phyloP scores from a whole-genome alignment of 2,888 invertebrate genomes.

The Thymelicus acteon region DNA sequence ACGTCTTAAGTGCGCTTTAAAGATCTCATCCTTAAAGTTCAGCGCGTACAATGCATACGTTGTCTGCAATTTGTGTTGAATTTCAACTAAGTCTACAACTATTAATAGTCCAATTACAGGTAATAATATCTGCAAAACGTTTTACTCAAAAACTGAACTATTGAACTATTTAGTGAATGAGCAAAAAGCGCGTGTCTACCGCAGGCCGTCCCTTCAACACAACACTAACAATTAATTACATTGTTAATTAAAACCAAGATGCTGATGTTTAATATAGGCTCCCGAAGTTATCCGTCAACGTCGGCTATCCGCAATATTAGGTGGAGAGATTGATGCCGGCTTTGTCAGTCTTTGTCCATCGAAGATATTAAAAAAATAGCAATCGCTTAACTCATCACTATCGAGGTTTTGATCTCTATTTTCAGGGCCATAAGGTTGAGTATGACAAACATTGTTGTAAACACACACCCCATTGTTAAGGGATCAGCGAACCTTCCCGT shows the following conservation, averaged over 20 bases:
- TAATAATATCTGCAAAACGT: neutral
- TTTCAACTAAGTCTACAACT: neutral
- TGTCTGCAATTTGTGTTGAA: too few species aligned
- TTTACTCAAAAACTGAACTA: too few species aligned
- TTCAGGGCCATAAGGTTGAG: neutral
- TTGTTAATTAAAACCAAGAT: slow-evolving; percentile 32
- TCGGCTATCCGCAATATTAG: slow-evolving; percentile 24
- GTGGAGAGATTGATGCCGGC: slow-evolving; percentile 34
- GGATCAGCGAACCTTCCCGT: slow-evolving; percentile 26
- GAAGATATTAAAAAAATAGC: slow-evolving; percentile 34
- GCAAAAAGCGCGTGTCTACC: slow-evolving; percentile 8
- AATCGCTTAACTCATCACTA: slow-evolving; percentile 8
- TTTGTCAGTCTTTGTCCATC: slow-evolving; percentile 33
- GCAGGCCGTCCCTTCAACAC: neutral
- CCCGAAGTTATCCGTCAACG: slow-evolving; percentile 27
- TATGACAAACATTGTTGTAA: slow-evolving; percentile 7
- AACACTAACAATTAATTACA: slow-evolving; percentile 32
- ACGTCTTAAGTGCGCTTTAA: too few species aligned
- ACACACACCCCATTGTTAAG: slow-evolving; percentile 24
- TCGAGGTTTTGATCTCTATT: neutral
- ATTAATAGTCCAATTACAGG: neutral
- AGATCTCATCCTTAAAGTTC: too few species aligned
- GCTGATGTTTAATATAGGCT: slow-evolving; percentile 33
- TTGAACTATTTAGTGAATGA: neutral
- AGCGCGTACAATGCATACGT: too few species aligned